phyloP scores from a whole-genome alignment of 53 echinoderm and acorn worm genomes.

The Stichopus horrens region DNA sequence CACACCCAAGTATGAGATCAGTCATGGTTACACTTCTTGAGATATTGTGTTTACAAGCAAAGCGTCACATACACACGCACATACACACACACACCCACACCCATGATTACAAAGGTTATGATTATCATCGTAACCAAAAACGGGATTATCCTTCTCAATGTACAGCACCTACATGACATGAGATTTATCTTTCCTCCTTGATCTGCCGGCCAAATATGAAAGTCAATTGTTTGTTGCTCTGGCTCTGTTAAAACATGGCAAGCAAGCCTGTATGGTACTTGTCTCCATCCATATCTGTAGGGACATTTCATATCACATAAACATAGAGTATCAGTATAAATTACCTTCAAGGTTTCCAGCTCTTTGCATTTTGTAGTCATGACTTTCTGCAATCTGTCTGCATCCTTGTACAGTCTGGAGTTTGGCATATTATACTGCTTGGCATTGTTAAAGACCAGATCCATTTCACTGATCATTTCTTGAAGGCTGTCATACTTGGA shows the following conservation, averaged over 20 bases:
- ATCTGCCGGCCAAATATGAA: too few species aligned
- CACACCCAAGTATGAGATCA: too few species aligned
- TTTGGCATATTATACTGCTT: conserved; percentile 88
- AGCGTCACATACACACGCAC: too few species aligned
- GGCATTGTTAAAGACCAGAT: conserved; percentile 89
- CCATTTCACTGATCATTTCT: conserved; percentile 71
- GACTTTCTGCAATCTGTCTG: conserved; percentile 84
- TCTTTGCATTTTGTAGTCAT: conserved; percentile 86
- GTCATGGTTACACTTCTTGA: too few species aligned
- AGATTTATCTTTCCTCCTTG: too few species aligned
- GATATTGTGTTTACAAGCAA: too few species aligned
- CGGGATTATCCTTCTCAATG: too few species aligned
- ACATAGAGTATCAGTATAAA: not conserved
- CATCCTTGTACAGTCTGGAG: conserved; percentile 91
- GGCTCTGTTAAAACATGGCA: not conserved
- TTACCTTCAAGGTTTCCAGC: conserved; percentile 52
- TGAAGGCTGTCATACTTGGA: conserved; percentile 76
- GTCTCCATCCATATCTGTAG: not conserved
- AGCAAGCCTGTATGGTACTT: not conserved
- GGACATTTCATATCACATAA: too few species aligned
- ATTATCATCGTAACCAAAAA: too few species aligned
- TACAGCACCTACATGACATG: too few species aligned
- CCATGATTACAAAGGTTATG: too few species aligned
- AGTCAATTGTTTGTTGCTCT: conserved; percentile 59
- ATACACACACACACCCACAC: too few species aligned